Percentiles rank a stretch among this genome's conserved stretches.
Evolutionary conservation across 2,113 vertebrate genomes (phyloP).

Genomic region (Geococcyx californianus): DNA sequence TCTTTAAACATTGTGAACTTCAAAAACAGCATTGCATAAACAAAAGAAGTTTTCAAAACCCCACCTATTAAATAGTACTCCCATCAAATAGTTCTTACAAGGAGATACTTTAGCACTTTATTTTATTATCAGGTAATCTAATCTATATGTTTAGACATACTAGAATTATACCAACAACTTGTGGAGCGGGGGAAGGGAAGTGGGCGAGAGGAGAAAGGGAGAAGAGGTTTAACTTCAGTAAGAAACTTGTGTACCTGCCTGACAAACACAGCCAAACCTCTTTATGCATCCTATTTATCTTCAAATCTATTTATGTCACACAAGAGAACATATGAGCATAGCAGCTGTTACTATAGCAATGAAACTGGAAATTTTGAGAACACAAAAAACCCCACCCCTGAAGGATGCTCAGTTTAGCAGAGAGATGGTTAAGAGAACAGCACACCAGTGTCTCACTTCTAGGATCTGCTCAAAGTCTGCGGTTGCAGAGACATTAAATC

Average conservation of each 20-base stretch:
- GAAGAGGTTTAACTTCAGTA: neutral
- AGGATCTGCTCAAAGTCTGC: neutral
- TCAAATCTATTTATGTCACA: conserved; percentile 69
- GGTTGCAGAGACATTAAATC: neutral
- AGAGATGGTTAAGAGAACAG: conserved; percentile 29
- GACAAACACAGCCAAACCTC: neutral
- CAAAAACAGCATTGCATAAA: neutral
- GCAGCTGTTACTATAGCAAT: conserved; percentile 76
- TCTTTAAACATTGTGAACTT: neutral
- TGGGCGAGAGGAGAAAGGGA: neutral
- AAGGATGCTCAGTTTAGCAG: conserved; percentile 45
- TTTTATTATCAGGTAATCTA: neutral
- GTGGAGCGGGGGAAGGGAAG: neutral
- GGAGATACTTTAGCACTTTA: neutral
- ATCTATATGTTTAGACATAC: neutral
- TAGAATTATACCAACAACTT: neutral
- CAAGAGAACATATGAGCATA: conserved; percentile 67
- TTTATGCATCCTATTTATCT: conserved; percentile 63
- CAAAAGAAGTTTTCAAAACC: neutral
- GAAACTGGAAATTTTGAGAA: conserved; percentile 66
- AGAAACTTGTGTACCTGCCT: conserved; percentile 50
- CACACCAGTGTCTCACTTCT: conserved; percentile 2
- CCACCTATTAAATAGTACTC: neutral
- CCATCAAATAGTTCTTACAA: neutral
- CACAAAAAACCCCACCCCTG: conserved; percentile 38